These are phyloP conservation scores for Agriopis aurantiaria DNA, from an alignment of 2,888 invertebrate species.

Conservation along the genomic window DNA sequence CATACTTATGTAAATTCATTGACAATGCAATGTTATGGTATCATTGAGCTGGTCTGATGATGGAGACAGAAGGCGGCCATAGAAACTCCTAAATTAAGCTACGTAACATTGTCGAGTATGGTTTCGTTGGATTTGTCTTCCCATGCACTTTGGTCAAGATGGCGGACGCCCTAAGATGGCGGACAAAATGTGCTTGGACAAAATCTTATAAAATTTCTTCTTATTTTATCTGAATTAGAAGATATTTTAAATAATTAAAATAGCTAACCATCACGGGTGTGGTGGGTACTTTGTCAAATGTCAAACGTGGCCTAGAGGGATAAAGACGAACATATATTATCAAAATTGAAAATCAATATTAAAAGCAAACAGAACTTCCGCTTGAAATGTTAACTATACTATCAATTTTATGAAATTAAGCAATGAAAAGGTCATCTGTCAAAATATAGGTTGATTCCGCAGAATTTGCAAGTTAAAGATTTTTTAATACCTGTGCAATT, in stretches of 20 bases:
- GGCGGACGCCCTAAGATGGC: too few relatives aligned
- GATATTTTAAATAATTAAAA: background rate
- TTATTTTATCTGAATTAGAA: background rate
- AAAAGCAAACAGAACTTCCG: conserved; percentile 32
- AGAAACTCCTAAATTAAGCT: too few relatives aligned
- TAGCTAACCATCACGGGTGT: background rate
- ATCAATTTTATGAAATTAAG: conserved; percentile 44
- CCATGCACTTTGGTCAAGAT: too few relatives aligned
- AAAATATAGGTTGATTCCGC: conserved; percentile 47
- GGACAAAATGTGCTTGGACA: too few relatives aligned
- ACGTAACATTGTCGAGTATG: too few relatives aligned
- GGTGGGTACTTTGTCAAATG: conserved; percentile 9
- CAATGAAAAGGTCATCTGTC: conserved; percentile 49
- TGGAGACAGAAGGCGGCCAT: too few relatives aligned
- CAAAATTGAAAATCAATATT: conserved; percentile 18
- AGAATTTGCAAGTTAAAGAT: conserved; percentile 36
- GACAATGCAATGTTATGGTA: too few relatives aligned
- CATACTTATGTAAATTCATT: too few relatives aligned
- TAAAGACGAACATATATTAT: conserved; percentile 7
- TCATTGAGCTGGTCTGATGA: too few relatives aligned
- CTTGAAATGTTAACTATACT: conserved; percentile 41
- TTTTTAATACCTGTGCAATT: conserved; percentile 4
- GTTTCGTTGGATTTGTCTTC: too few relatives aligned
- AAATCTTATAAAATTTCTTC: too few relatives aligned
- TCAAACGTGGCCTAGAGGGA: conserved; percentile 19